phyloP scores from a whole-genome alignment of 2,113 vertebrate genomes.

The Cyanocitta stelleri region DNA sequence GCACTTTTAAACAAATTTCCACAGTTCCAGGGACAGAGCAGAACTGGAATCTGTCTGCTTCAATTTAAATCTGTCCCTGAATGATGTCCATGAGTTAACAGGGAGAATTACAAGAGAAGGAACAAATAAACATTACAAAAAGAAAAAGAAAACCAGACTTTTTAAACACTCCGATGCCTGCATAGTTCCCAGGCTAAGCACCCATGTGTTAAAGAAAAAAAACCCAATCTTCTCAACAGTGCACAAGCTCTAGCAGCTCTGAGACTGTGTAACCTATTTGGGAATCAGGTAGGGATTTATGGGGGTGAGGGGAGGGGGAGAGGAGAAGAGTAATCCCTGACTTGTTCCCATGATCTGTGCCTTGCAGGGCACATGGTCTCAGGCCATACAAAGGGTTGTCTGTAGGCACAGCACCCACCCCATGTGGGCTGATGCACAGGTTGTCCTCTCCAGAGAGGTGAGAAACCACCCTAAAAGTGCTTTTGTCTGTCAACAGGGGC shows the following conservation, averaged over 20 bases:
- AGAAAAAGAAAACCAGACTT: constrained; percentile 55
- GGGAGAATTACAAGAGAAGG: constrained; percentile 40
- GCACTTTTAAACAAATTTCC: constrained; percentile 50
- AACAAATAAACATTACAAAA: constrained; percentile 64
- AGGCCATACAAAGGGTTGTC: neutral
- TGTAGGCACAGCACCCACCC: neutral
- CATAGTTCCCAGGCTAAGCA: constrained; percentile 41
- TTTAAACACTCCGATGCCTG: neutral
- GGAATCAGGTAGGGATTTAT: neutral
- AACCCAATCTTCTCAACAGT: neutral
- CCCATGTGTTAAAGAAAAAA: neutral
- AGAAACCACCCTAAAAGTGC: neutral
- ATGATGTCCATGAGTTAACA: constrained; percentile 47
- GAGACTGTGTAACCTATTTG: neutral
- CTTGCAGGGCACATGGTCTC: neutral
- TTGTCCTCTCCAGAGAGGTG: neutral
- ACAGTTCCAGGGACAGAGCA: constrained; percentile 8
- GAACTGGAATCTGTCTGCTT: constrained; percentile 59
- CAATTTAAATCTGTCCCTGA: constrained; percentile 51
- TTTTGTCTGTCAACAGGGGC: neutral
- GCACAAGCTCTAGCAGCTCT: neutral
- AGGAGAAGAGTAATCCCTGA: neutral
- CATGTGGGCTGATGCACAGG: rapidly evolving
- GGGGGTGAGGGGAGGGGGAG: neutral
- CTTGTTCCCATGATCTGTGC: neutral